Base-by-base conservation (phyloP, 2,888 invertebrate species). In the Maniola hyperantus region DNA sequence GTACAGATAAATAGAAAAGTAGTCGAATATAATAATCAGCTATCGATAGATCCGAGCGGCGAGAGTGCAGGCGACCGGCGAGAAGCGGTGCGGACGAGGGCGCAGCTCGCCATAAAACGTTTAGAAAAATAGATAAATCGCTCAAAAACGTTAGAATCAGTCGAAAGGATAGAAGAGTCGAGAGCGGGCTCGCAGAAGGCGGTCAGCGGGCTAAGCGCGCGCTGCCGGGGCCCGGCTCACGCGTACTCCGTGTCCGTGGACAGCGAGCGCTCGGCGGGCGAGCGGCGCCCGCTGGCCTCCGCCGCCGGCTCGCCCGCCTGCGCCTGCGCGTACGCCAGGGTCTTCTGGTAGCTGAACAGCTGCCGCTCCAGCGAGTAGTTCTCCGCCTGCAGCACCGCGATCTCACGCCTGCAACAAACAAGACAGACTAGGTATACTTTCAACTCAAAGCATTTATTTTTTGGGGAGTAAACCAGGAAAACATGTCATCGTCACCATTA, bases 311-410 rank as follows among this genome's bases (percentile, higher is more conserved):
- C 94, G 72, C 90, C 92, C 72, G 93, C 94, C 79, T 91, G 93
- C 55, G 95, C 94, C 83, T 95, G 95, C 58, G 95, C 95, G 77
- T 94, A 95, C 58, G 96, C 95, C 71, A 97, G 93, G 80, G 95
- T 96, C 85, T 96, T 95, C 87, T 97, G 97, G 83, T 97, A 97
- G 85, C 96, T 96, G 91, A 97, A 96, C 72, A 97, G 88, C 85
- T 97, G 96, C 74, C 96, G 93, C 88, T 97, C 97, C 78, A 97
- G 91, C 70, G 95, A 95, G 85, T 96, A 96, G 84, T 97, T 97
- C 85, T 97, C 97, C n/a, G 96, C 95, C 83, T 97, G 96, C 60
- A 97, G 92, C 11, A 95, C 95, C 71, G 94, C 93, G 72, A 97
- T 96, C 84, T 97, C 97, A 58, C 96, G 94, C 80, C 96, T 96